Evolutionary conservation across 2,888 invertebrate genomes (phyloP).

Genomic region (Bhutanitis thaidina): DNA sequence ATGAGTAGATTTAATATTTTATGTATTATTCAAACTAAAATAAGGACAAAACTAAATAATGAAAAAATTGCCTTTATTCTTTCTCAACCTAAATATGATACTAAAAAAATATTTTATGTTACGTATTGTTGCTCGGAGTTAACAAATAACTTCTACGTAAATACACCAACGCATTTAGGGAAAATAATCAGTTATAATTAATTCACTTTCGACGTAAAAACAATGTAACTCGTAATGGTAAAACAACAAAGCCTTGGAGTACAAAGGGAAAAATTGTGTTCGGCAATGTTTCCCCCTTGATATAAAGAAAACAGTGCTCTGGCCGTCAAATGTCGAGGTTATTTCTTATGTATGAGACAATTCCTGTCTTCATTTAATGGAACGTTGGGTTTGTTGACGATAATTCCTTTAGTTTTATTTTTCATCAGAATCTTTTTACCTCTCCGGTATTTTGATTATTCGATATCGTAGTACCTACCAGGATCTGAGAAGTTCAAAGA

Average conservation of each 20-base stretch:
- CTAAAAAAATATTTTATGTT: too few relatives aligned
- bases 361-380: slow-evolving; percentile 12
- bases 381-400: slow-evolving; percentile 1
- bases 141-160: background rate
- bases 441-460: too few relatives aligned
- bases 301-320: slow-evolving; percentile 11
- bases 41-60: too few relatives aligned
- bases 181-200: slow-evolving; percentile 11
- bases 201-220: slow-evolving; percentile 2
- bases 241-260: slow-evolving; percentile 10
- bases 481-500: too few relatives aligned
- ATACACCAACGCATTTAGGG: background rate
- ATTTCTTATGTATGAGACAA: slow-evolving; percentile 15
- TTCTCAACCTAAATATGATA: too few relatives aligned
- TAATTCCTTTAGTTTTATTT: background rate
- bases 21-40: too few relatives aligned
- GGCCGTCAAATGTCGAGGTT: slow-evolving; percentile 6
- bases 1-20: background rate
- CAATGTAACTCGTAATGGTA: background rate
- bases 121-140: too few relatives aligned
- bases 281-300: slow-evolving; percentile 3
- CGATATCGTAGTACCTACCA: too few relatives aligned
- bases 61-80: too few relatives aligned
- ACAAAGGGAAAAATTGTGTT: slow-evolving; percentile 14
- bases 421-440: background rate